Percentiles rank a stretch among this genome's conserved stretches.
These are phyloP conservation scores for Rhabdornis inornatus DNA, from an alignment of 2,113 vertebrate species.

Conservation along the genomic window DNA sequence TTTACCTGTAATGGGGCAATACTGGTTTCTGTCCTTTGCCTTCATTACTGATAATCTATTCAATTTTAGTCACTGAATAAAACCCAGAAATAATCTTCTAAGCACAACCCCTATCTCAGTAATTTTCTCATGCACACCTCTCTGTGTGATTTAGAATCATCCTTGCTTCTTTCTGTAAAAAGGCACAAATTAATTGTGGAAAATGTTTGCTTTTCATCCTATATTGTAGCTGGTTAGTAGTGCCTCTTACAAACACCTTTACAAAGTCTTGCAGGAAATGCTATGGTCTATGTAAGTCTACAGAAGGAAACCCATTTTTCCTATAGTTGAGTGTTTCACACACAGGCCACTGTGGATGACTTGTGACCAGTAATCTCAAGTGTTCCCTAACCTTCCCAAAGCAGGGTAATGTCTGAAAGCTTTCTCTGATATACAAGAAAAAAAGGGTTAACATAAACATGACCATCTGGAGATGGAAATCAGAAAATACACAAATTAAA, in stretches of 20 bases:
- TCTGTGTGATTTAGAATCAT: not conserved
- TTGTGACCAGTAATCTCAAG: not conserved
- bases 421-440: not conserved
- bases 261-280: not conserved
- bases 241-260: not conserved
- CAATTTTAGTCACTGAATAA: not conserved
- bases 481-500: not conserved
- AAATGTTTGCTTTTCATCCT: not conserved
- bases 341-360: not conserved
- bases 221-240: not conserved
- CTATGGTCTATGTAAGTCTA: not conserved
- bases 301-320: not conserved
- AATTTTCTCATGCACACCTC: not conserved
- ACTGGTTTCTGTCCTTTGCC: not conserved
- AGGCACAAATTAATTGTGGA: not conserved
- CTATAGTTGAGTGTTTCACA: not conserved
- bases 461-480: not conserved
- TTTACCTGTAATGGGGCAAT: not conserved
- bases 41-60: not conserved
- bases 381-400: not conserved
- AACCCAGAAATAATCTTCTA: not conserved
- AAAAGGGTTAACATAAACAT: not conserved
- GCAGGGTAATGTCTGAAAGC: not conserved
- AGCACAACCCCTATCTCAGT: not conserved
- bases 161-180: not conserved